Evolutionary conservation across 2,888 invertebrate genomes (phyloP).

Genomic region (Anoncus sp.): DNA sequence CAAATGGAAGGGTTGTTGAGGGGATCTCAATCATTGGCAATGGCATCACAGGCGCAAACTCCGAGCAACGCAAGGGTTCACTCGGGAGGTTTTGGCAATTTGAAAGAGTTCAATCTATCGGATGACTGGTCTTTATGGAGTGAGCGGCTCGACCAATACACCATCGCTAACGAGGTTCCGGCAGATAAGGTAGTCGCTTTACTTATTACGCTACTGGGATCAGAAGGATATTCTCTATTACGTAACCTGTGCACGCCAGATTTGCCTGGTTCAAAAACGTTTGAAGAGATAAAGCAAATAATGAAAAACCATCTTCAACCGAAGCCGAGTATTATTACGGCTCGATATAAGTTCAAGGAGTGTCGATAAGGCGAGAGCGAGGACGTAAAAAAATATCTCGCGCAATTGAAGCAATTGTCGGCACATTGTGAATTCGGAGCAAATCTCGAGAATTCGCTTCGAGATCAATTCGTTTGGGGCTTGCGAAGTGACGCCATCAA

Average conservation of each 20-base stretch:
- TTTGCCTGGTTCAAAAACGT: too few relatives aligned
- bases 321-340: too few relatives aligned
- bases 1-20: too few relatives aligned
- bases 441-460: not conserved
- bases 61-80: not conserved
- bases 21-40: not conserved
- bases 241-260: too few relatives aligned
- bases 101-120: not conserved
- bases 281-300: too few relatives aligned
- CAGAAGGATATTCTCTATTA: too few relatives aligned
- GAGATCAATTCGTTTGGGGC: constrained; percentile 5
- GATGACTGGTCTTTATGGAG: constrained; percentile 1
- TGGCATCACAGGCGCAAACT: not conserved
- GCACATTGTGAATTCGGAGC: not conserved
- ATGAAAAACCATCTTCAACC: too few relatives aligned
- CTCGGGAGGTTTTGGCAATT: not conserved
- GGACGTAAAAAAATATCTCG: not conserved
- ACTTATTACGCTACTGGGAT: not conserved
- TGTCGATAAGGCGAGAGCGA: not conserved
- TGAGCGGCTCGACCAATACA: not conserved
- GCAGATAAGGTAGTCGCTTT: not conserved
- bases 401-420: not conserved
- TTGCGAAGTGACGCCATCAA: not conserved
- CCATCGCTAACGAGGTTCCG: not conserved
- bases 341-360: not conserved